A percentile compares a stretch with the other conserved stretches of the same genome.
phyloP scores from a whole-genome alignment of 2,888 invertebrate genomes.

The Polia nebulosa region DNA sequence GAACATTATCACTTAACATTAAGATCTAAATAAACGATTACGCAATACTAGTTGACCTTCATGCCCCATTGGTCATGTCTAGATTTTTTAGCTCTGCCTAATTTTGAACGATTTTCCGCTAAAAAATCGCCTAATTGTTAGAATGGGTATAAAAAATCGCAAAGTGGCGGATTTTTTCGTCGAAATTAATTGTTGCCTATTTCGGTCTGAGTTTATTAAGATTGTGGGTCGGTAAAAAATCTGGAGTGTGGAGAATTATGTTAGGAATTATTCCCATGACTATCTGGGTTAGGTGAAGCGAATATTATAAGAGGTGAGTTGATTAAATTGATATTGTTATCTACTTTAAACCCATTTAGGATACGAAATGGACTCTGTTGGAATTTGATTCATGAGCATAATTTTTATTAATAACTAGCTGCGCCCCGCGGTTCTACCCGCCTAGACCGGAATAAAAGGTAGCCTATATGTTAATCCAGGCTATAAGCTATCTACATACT shows the following conservation, averaged over 20 bases:
- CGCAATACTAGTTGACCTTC: conserved; percentile 49
- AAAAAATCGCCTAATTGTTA: conserved; percentile 34
- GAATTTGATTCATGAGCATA: too few relatives aligned
- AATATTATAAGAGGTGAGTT: conserved; percentile 20
- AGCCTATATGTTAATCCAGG: too few relatives aligned
- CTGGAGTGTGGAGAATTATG: conserved; percentile 25
- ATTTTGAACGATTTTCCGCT: conserved; percentile 51
- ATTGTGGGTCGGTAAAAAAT: conserved; percentile 30
- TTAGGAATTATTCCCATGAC: conserved; percentile 23
- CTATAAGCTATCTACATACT: too few relatives aligned
- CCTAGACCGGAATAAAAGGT: too few relatives aligned
- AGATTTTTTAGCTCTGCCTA: conserved; percentile 49
- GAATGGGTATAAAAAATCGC: conserved; percentile 40
- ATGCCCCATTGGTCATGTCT: conserved; percentile 50
- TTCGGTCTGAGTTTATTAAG: conserved; percentile 1
- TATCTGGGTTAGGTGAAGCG: conserved; percentile 5
- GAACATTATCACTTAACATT: conserved; percentile 8
- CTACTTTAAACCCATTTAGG: neutral
- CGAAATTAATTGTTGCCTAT: conserved; percentile 11
- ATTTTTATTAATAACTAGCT: too few relatives aligned
- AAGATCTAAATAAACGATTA: conserved; percentile 34
- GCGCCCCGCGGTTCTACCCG: too few relatives aligned
- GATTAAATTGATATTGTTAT: neutral
- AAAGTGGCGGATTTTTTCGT: conserved; percentile 11
- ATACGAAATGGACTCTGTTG: neutral